phyloP scores from a whole-genome alignment of 1,140 invertebrate genomes.

The Probaryconus sp. region DNA sequence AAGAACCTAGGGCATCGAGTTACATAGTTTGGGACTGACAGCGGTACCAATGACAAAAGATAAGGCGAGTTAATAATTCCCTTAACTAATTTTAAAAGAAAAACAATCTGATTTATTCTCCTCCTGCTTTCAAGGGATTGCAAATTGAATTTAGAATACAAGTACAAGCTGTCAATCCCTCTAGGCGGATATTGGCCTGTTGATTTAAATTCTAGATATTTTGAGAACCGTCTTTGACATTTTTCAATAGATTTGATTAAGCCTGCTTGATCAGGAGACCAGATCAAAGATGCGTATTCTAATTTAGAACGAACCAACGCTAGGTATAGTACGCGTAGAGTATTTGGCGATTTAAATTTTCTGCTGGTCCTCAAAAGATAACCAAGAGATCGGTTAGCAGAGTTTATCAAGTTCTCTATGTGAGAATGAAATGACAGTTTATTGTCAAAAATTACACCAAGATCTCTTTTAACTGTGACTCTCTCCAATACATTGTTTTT shows the following conservation, averaged over 20 bases:
- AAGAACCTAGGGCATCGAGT: too few relatives aligned
- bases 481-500: too few relatives aligned
- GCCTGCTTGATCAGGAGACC: neutral
- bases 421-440: too few relatives aligned
- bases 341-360: neutral
- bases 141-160: neutral
- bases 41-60: neutral
- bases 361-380: neutral
- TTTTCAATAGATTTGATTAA: neutral
- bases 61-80: neutral
- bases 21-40: neutral
- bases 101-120: neutral
- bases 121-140: neutral
- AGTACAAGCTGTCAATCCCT: neutral
- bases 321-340: neutral
- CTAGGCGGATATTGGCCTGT: neutral
- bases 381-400: neutral
- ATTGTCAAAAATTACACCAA: too few relatives aligned
- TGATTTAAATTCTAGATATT: neutral
- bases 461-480: too few relatives aligned
- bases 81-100: neutral
- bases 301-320: neutral
- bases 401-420: too few relatives aligned
- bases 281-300: neutral
- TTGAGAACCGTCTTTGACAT: neutral